phyloP scores from a whole-genome alignment of 2,888 invertebrate species.

The Mesorhabditis sp. region DNA sequence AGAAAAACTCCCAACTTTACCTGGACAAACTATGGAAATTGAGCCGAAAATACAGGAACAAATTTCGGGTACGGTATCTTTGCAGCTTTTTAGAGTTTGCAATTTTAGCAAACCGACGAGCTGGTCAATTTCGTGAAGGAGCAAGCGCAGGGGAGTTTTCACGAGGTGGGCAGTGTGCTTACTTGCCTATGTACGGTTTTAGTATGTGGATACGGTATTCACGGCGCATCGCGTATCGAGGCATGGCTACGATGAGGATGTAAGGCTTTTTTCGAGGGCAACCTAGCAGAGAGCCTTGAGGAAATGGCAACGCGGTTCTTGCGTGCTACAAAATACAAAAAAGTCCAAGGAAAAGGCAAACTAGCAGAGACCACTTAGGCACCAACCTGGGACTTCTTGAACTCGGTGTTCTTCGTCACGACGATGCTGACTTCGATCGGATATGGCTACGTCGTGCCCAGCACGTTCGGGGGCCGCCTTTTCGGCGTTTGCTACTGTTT shows the following conservation, averaged over 20 bases:
- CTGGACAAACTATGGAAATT: constrained; percentile 35
- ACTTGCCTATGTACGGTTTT: neutral
- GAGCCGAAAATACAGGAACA: constrained; percentile 18
- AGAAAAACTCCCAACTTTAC: constrained; percentile 34
- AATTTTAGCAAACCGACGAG: constrained; percentile 23
- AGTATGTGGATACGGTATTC: constrained; percentile 50
- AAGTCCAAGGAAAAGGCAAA: neutral
- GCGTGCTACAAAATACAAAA: neutral
- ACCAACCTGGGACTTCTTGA: constrained; percentile 43
- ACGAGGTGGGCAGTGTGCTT: constrained; percentile 20
- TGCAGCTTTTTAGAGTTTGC: neutral
- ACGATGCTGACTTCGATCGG: constrained; percentile 48
- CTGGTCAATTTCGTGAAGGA: constrained; percentile 29
- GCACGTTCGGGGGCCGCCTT: constrained; percentile 69
- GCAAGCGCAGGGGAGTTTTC: constrained; percentile 36
- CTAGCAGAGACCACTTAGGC: constrained; percentile 17
- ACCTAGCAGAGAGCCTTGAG: neutral
- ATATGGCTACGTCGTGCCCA: constrained; percentile 53
- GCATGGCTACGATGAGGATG: constrained; percentile 52
- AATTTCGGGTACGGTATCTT: constrained; percentile 14
- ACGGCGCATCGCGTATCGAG: constrained; percentile 45
- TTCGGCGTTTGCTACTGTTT: constrained; percentile 83
- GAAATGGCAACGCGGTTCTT: neutral
- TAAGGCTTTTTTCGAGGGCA: neutral
- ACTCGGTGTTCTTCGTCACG: constrained; percentile 42